These are phyloP conservation scores for Ooceraea biroi DNA, from an alignment of 1,140 invertebrate species.

Conservation along the genomic window DNA sequence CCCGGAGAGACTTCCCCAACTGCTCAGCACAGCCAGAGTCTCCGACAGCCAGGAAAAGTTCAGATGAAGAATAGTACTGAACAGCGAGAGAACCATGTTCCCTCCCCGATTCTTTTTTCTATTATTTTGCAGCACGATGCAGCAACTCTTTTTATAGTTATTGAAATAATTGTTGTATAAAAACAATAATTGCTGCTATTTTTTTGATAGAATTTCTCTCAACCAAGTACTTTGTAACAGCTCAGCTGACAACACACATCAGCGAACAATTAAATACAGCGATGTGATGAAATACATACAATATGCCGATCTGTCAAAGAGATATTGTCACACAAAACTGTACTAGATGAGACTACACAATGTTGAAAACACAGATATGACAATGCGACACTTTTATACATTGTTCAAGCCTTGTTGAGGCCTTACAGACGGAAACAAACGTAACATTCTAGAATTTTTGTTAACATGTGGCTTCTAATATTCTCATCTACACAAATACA, in stretches of 20 bases:
- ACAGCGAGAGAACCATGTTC: slow-evolving; percentile 79
- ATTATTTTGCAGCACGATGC: slow-evolving; percentile 39
- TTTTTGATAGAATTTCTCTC: neutral
- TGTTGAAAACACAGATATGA: neutral
- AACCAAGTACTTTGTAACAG: neutral
- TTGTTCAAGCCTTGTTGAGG: slow-evolving; percentile 53
- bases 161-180: neutral
- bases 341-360: neutral
- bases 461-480: slow-evolving; percentile 29
- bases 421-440: slow-evolving; percentile 12
- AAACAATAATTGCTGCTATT: neutral
- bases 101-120: slow-evolving; percentile 59
- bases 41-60: slow-evolving; percentile 83
- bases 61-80: slow-evolving; percentile 77
- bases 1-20: slow-evolving; percentile 80
- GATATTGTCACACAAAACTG: neutral
- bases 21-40: slow-evolving; percentile 79
- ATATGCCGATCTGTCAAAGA: neutral
- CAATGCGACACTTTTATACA: slow-evolving; percentile 37
- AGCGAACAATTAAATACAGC: neutral
- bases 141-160: neutral
- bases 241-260: neutral
- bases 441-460: slow-evolving; percentile 24
- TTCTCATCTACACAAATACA: slow-evolving; percentile 38
- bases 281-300: neutral